phyloP scores from a whole-genome alignment of 64 coral and sea anemone species.

The Dendrophyllia cribrosa region DNA sequence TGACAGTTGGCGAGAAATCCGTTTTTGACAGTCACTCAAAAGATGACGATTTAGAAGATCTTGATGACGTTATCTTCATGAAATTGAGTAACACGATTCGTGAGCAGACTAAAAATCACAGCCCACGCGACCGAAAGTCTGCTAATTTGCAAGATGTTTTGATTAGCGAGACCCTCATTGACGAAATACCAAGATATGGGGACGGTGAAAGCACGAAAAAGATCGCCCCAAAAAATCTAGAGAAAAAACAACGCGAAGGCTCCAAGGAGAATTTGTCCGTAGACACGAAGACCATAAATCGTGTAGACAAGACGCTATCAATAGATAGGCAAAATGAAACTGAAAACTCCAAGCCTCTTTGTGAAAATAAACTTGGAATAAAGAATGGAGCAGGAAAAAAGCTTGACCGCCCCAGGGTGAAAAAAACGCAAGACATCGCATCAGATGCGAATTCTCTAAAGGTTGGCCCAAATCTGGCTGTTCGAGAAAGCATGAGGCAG shows the following conservation, averaged over 20 bases:
- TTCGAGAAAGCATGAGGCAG: slow-evolving; percentile 47
- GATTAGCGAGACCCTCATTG: slow-evolving; percentile 26
- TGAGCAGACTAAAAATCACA: neutral
- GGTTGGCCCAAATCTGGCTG: neutral
- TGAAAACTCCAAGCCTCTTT: neutral
- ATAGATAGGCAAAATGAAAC: neutral
- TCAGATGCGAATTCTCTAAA: neutral
- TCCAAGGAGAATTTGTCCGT: neutral
- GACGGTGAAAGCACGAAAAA: neutral
- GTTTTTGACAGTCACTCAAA: slow-evolving; percentile 1
- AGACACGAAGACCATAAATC: neutral
- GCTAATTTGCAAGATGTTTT: slow-evolving; percentile 31
- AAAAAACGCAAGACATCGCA: neutral
- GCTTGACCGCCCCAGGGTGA: neutral
- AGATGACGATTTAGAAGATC: neutral
- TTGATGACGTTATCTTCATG: slow-evolving; percentile 15
- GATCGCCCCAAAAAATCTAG: neutral
- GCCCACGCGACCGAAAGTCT: neutral
- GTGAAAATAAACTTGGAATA: neutral
- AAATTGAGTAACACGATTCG: slow-evolving; percentile 2
- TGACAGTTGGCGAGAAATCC: neutral
- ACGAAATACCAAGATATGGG: neutral
- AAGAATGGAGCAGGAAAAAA: neutral
- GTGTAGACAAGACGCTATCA: neutral
- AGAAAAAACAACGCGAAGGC: neutral